These are phyloP conservation scores for Netelia melanura DNA, from an alignment of 2,888 invertebrate species.

Conservation along the genomic window DNA sequence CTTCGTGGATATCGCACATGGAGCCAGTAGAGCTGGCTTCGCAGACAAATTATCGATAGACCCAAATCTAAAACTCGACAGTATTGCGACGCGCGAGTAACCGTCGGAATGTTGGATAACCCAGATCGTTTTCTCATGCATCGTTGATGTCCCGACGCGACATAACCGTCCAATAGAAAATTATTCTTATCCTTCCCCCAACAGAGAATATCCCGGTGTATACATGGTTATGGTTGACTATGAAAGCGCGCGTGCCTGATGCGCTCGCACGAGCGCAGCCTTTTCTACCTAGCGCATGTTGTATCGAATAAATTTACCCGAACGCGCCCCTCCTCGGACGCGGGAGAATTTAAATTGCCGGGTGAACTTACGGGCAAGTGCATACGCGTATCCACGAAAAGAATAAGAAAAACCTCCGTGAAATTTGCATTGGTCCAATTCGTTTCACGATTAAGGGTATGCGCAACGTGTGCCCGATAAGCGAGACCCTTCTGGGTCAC, in stretches of 20 bases:
- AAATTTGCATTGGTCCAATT: slow-evolving; percentile 46
- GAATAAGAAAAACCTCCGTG: slow-evolving; percentile 9
- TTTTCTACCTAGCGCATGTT: neutral
- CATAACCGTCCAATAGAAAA: slow-evolving; percentile 46
- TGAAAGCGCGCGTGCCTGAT: slow-evolving; percentile 34
- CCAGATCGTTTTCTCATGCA: slow-evolving; percentile 31
- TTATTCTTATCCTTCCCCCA: slow-evolving; percentile 32
- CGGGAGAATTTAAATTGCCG: slow-evolving; percentile 1
- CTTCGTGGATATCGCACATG: neutral
- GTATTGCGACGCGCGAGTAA: neutral
- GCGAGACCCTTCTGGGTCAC: slow-evolving; percentile 3
- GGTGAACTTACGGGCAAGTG: slow-evolving; percentile 39
- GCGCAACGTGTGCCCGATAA: slow-evolving; percentile 25
- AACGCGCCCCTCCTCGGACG: neutral
- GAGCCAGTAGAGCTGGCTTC: too few species aligned
- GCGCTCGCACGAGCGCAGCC: slow-evolving; percentile 45
- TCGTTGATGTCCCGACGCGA: slow-evolving; percentile 5
- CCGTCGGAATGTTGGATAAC: slow-evolving; percentile 25
- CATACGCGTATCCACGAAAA: slow-evolving; percentile 12
- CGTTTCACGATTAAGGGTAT: slow-evolving; percentile 15
- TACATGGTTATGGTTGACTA: slow-evolving; percentile 8
- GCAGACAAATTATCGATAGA: neutral
- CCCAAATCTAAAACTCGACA: neutral
- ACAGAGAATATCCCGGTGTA: slow-evolving; percentile 6
- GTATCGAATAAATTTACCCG: slow-evolving; percentile 28